Evolutionary conservation across 2,113 vertebrate species (phyloP).

Genomic region (Tyrannus savana): DNA sequence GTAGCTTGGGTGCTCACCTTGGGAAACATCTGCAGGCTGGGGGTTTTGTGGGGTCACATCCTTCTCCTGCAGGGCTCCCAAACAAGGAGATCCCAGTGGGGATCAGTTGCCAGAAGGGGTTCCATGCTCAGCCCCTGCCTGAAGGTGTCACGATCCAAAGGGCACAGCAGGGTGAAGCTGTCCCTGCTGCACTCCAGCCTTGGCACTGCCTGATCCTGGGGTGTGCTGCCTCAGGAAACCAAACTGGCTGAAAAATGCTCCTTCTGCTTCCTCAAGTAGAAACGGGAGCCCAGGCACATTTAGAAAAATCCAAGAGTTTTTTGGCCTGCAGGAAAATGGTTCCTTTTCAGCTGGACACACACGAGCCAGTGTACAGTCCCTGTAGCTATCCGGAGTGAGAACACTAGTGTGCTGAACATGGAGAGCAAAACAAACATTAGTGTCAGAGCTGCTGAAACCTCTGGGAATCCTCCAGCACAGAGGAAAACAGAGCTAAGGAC

Average conservation of each 20-base stretch:
- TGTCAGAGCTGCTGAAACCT: neutral
- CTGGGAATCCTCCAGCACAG: neutral
- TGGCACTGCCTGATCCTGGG: accelerated
- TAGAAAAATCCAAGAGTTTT: neutral
- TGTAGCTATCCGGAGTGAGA: neutral
- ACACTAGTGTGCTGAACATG: neutral
- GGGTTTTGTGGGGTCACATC: neutral
- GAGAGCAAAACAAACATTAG: neutral
- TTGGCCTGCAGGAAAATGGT: neutral
- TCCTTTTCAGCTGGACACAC: neutral
- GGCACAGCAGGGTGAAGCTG: neutral
- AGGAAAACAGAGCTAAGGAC: neutral
- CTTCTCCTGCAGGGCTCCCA: neutral
- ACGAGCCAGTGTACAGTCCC: neutral
- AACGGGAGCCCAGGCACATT: neutral
- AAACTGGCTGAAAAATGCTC: neutral
- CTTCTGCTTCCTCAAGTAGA: neutral
- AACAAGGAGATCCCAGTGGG: neutral
- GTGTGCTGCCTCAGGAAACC: neutral
- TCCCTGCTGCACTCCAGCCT: neutral
- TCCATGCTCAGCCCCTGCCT: neutral
- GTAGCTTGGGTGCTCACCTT: neutral
- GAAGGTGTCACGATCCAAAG: neutral
- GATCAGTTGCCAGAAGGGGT: neutral
- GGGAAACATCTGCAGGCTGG: neutral